A percentile compares a stretch with the other conserved stretches of the same genome.
Evolutionary conservation across 2,888 invertebrate species (phyloP).

Genomic region (Drosophila anomalipes): DNA sequence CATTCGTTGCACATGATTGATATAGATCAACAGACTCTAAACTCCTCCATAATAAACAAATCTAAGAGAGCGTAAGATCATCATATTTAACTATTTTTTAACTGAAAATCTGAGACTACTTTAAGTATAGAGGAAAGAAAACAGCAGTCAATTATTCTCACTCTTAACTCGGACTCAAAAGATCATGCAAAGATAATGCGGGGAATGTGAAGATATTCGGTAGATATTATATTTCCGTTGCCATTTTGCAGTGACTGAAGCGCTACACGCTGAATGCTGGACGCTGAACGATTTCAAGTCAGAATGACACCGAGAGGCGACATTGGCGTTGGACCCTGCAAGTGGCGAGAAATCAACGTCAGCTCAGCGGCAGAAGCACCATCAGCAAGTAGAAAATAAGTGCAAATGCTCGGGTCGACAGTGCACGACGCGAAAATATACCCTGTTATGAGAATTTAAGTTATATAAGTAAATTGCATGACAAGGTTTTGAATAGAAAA

Average conservation of each 20-base stretch:
- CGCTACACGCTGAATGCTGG: not conserved
- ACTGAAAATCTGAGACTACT: not conserved
- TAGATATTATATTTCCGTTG: slow-evolving; percentile 42
- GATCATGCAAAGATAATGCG: not conserved
- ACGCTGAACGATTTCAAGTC: slow-evolving; percentile 44
- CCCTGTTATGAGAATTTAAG: not conserved
- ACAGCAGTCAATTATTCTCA: not conserved
- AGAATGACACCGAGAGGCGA: slow-evolving; percentile 67
- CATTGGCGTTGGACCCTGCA: slow-evolving; percentile 68
- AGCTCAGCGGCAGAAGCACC: slow-evolving; percentile 49
- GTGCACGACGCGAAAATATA: not conserved
- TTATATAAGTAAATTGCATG: not conserved
- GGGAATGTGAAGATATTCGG: slow-evolving; percentile 13
- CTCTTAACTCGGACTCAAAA: not conserved
- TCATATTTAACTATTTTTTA: not conserved
- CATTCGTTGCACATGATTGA: not conserved
- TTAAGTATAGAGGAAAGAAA: not conserved
- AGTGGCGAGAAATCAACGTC: slow-evolving; percentile 79
- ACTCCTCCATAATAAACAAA: not conserved
- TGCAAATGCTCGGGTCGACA: not conserved
- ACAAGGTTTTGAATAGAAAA: not conserved
- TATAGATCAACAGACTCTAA: not conserved
- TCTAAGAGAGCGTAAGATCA: not conserved
- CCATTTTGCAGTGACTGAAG: slow-evolving; percentile 6
- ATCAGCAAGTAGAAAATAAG: slow-evolving; percentile 9